Evolutionary conservation across 2,113 vertebrate species (phyloP).

Genomic region (Sminthopsis crassicaudata): DNA sequence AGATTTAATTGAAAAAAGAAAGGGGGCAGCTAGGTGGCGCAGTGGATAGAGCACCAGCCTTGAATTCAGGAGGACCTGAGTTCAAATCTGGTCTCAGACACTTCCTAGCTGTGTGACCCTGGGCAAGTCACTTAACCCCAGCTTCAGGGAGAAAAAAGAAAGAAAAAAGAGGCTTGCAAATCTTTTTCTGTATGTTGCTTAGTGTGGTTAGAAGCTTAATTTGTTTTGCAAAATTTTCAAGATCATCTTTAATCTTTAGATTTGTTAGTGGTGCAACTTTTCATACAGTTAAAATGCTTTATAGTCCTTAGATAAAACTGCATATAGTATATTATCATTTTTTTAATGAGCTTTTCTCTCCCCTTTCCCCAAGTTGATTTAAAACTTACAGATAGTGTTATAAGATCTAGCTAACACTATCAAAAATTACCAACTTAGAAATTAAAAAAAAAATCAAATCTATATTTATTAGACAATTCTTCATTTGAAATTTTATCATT

Average conservation of each 20-base stretch:
- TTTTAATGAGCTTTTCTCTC: not conserved
- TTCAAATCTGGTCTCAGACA: no score
- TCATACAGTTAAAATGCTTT: not conserved
- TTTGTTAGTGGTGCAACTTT: not conserved
- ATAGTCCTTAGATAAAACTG: not conserved
- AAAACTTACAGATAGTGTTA: not conserved
- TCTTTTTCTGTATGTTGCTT: not conserved
- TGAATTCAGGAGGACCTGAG: no score
- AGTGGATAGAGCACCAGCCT: no score
- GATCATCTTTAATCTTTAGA: conserved; percentile 2
- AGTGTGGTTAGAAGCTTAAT: not conserved
- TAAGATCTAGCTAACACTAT: not conserved
- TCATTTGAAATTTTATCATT: not conserved
- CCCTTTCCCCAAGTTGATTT: not conserved
- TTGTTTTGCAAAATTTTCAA: not conserved
- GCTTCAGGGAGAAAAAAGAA: no score
- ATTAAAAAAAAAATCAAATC: not conserved
- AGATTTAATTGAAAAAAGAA: not conserved
- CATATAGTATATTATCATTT: not conserved
- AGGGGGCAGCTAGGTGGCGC: no score
- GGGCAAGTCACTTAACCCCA: no score
- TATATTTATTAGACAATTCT: not conserved
- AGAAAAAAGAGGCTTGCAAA: not conserved
- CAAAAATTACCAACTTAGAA: not conserved
- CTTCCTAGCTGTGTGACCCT: no score